A percentile compares a stretch with the other conserved stretches of the same genome.
These are phyloP conservation scores for Denticeps clupeoides DNA, from an alignment of 2,797 vertebrate species.

Conservation along the genomic window DNA sequence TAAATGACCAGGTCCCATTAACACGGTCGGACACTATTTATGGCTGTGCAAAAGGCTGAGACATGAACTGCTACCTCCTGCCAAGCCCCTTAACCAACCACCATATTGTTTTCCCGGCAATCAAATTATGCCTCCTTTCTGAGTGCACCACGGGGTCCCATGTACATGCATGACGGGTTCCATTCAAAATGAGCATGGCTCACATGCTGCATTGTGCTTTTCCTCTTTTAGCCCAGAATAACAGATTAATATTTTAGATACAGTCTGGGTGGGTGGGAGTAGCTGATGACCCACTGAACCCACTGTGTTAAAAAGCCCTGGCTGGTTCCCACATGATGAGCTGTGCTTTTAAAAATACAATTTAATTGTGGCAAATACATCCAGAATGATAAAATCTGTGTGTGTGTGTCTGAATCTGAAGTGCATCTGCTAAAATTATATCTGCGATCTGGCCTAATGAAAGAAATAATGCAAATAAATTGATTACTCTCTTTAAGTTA, in stretches of 20 bases:
- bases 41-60: constrained; percentile 19
- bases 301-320: too few relatives aligned
- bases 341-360: too few relatives aligned
- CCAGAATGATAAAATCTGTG: too few relatives aligned
- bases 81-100: constrained; percentile 7
- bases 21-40: constrained; percentile 19
- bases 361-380: too few relatives aligned
- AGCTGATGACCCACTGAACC: not conserved
- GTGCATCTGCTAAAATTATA: not conserved
- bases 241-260: not conserved
- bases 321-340: too few relatives aligned
- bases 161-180: constrained; percentile 25
- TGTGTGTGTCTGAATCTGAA: not conserved
- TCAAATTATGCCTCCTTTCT: constrained; percentile 20
- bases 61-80: constrained; percentile 21
- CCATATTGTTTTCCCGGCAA: constrained; percentile 18
- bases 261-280: not conserved
- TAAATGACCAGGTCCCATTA: too few relatives aligned
- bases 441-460: constrained; percentile 1
- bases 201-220: constrained; percentile 14
- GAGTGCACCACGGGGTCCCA: constrained; percentile 16
- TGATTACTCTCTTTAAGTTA: too few relatives aligned
- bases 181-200: constrained; percentile 18
- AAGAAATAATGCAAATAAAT: too few relatives aligned
- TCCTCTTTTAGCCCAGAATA: constrained; percentile 8